A percentile compares a stretch with the other conserved stretches of the same genome.
Evolutionary conservation across 2,888 invertebrate species (phyloP).

Genomic region (Pandemis corylana): DNA sequence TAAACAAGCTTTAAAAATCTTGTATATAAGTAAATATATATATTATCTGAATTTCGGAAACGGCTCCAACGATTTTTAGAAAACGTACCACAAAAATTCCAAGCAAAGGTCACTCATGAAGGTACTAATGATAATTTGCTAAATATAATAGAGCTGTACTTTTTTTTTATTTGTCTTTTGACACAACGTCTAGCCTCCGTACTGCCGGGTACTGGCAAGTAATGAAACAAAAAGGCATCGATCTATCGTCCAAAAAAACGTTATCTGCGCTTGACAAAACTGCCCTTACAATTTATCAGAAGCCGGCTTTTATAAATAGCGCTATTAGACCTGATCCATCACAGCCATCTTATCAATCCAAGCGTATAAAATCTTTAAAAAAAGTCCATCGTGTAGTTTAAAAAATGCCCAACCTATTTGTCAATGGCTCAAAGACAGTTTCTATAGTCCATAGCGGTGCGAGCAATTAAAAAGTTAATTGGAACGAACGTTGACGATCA

Average conservation of each 20-base stretch:
- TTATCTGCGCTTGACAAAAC: constrained; percentile 45
- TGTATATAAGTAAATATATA: too few species aligned
- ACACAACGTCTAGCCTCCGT: neutral
- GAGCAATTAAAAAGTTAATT: constrained; percentile 67
- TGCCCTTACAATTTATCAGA: constrained; percentile 54
- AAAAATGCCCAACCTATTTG: constrained; percentile 56
- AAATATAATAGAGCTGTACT: too few species aligned
- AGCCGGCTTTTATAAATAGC: constrained; percentile 64
- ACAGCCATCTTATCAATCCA: constrained; percentile 57
- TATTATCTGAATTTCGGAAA: too few species aligned
- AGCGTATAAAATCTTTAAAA: constrained; percentile 59
- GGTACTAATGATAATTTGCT: too few species aligned
- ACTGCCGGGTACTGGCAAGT: neutral
- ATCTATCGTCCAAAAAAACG: constrained; percentile 7
- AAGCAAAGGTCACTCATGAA: too few species aligned
- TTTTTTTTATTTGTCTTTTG: neutral
- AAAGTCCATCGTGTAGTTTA: constrained; percentile 22
- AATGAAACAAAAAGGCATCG: neutral
- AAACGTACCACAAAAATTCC: too few species aligned
- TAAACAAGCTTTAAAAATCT: too few species aligned
- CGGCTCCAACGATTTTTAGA: too few species aligned
- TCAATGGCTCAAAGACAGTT: constrained; percentile 60
- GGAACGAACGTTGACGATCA: constrained; percentile 49
- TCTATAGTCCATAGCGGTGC: constrained; percentile 52
- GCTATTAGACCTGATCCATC: constrained; percentile 66